Evolutionary conservation across 64 coral and sea anemone species (phyloP).

Genomic region (Stylophora pistillata): DNA sequence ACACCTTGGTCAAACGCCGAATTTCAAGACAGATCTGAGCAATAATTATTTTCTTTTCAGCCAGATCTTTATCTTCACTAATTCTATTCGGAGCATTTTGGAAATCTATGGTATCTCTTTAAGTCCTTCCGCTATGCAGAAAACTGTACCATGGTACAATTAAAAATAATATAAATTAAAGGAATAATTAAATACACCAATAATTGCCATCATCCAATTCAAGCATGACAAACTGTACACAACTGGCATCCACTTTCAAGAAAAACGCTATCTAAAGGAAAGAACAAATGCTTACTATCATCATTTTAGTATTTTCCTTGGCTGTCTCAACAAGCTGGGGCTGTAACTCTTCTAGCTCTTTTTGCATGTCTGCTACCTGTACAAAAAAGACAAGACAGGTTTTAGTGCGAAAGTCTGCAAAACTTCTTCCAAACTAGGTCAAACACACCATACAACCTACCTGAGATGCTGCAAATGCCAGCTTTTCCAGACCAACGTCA

Average conservation of each 20-base stretch:
- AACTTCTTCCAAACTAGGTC: neutral
- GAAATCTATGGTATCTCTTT: too few relatives aligned
- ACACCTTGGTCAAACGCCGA: too few relatives aligned
- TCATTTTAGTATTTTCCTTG: slow-evolving; percentile 89
- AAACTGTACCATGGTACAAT: too few relatives aligned
- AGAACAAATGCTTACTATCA: slow-evolving; percentile 56
- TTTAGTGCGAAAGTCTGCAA: too few relatives aligned
- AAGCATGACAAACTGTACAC: neutral
- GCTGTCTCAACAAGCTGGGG: slow-evolving; percentile 89
- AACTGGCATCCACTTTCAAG: neutral
- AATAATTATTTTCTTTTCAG: too few relatives aligned
- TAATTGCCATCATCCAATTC: too few relatives aligned
- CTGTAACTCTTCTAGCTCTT: slow-evolving; percentile 89
- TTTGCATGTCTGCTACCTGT: slow-evolving; percentile 96
- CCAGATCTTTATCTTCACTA: too few relatives aligned
- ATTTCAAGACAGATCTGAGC: too few relatives aligned
- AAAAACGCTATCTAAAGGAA: neutral
- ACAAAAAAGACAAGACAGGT: neutral
- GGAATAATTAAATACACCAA: too few relatives aligned
- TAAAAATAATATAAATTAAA: too few relatives aligned
- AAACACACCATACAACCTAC: slow-evolving; percentile 4
- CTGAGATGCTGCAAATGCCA: slow-evolving; percentile 97
- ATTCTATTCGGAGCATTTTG: too few relatives aligned
- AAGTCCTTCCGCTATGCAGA: too few relatives aligned
- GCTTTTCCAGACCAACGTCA: slow-evolving; percentile 97